Percentiles rank a stretch among this genome's conserved stretches.
Evolutionary conservation across 2,113 vertebrate genomes (phyloP).

Genomic region (Naja naja): DNA sequence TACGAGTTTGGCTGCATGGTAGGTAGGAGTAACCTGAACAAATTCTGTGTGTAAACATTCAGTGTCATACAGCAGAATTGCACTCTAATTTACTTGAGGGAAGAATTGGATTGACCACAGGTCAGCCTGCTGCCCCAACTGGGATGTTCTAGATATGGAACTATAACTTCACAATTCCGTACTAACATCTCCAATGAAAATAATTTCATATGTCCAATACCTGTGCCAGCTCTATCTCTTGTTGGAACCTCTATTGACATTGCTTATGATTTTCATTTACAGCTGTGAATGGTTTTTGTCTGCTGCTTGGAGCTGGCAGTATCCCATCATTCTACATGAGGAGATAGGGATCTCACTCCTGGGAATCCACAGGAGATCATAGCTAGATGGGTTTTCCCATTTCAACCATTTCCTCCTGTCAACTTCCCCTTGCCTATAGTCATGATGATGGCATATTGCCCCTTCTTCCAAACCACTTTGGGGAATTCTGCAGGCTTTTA

Average conservation of each 20-base stretch:
- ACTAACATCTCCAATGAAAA: neutral
- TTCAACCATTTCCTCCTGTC: neutral
- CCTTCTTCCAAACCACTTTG: conserved; percentile 48
- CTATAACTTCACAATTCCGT: neutral
- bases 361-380: neutral
- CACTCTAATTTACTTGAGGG: neutral
- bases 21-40: neutral
- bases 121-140: neutral
- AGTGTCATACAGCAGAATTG: neutral
- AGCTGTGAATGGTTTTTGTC: neutral
- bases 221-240: neutral
- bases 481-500: conserved; percentile 68
- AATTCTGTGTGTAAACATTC: neutral
- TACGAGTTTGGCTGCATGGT: neutral
- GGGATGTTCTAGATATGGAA: neutral
- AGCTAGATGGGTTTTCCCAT: neutral
- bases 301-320: neutral
- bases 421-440: neutral
- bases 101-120: neutral
- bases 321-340: neutral
- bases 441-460: conserved; percentile 2
- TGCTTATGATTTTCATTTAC: neutral
- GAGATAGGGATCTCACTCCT: neutral
- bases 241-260: neutral
- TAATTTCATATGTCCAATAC: neutral